phyloP scores from a whole-genome alignment of 1,140 invertebrate genomes.

The Cardiocondyla obscurior region DNA sequence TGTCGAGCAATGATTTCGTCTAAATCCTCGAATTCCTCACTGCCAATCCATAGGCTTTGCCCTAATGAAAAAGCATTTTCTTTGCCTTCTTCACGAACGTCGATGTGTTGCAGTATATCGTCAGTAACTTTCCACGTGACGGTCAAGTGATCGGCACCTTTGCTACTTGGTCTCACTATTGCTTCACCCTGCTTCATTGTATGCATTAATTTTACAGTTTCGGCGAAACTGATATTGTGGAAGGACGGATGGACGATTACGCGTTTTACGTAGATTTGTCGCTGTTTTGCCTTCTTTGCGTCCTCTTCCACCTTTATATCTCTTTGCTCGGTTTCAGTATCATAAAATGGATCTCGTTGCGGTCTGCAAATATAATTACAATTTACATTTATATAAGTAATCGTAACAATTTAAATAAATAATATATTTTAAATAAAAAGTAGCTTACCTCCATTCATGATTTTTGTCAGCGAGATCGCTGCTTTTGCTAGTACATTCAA shows the following conservation, averaged over 20 bases:
- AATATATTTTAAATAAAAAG: not conserved
- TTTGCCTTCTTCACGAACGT: conserved; percentile 97
- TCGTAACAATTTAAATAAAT: conserved; percentile 10
- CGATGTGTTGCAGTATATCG: conserved; percentile 97
- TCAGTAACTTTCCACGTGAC: conserved; percentile 99
- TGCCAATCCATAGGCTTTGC: conserved; percentile 92
- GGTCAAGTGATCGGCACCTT: conserved; percentile 97
- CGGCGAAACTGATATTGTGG: conserved; percentile 97
- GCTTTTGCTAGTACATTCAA: conserved; percentile 96
- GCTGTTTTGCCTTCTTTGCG: conserved; percentile 90
- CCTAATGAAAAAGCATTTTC: conserved; percentile 98
- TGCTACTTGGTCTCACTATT: conserved; percentile 97
- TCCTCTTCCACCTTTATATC: conserved; percentile 92
- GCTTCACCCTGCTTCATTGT: conserved; percentile 98
- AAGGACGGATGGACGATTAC: conserved; percentile 99
- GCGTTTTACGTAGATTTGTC: conserved; percentile 94
- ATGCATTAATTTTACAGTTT: conserved; percentile 95
- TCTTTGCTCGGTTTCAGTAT: conserved; percentile 93
- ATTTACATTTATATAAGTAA: conserved; percentile 26
- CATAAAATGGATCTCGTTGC: conserved; percentile 95
- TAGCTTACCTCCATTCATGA: conserved; percentile 91
- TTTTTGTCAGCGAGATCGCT: conserved; percentile 97
- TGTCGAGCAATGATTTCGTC: conserved; percentile 99
- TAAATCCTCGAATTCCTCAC: conserved; percentile 97
- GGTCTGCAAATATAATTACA: conserved; percentile 85